These are phyloP conservation scores for Macroramphosus scolopax DNA, from an alignment of 2,797 vertebrate species.

Conservation along the genomic window DNA sequence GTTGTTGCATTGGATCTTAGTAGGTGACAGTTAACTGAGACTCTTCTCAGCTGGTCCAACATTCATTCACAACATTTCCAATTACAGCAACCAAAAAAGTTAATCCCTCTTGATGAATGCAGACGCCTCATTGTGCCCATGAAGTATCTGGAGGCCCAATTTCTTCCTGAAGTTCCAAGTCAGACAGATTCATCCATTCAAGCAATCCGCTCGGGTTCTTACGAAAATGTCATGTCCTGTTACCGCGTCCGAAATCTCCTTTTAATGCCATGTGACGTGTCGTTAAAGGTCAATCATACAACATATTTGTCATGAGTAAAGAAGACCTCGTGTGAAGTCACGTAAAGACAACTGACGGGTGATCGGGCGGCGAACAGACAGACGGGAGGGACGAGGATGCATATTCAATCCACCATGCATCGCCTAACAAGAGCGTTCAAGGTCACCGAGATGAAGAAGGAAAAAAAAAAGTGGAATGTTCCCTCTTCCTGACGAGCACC, in stretches of 20 bases:
- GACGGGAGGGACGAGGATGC: constrained; percentile 25
- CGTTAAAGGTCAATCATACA: constrained; percentile 45
- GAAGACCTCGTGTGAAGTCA: constrained; percentile 16
- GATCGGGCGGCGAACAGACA: too few relatives aligned
- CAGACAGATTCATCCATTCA: constrained; percentile 11
- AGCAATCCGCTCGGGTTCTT: neutral
- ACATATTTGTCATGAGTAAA: constrained; percentile 20
- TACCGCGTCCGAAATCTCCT: constrained; percentile 18
- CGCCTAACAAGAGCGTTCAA: constrained; percentile 45
- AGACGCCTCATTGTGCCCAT: constrained; percentile 2
- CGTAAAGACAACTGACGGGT: constrained; percentile 21
- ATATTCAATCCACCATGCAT: constrained; percentile 21
- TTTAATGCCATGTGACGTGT: constrained; percentile 28
- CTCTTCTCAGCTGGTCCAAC: constrained; percentile 9
- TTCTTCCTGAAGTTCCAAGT: constrained; percentile 12
- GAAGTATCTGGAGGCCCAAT: neutral
- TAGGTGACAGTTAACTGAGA: constrained; percentile 12
- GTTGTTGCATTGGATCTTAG: too few relatives aligned
- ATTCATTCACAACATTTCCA: constrained; percentile 31
- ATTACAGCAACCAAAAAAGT: constrained; percentile 25
- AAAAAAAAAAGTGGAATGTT: constrained; percentile 43
- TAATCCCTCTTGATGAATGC: constrained; percentile 23
- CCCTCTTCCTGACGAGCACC: constrained; percentile 34
- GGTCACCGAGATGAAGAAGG: constrained; percentile 62
- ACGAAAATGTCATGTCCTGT: constrained; percentile 27